phyloP scores from a whole-genome alignment of 2,113 vertebrate genomes.

The Glareola pratincola region DNA sequence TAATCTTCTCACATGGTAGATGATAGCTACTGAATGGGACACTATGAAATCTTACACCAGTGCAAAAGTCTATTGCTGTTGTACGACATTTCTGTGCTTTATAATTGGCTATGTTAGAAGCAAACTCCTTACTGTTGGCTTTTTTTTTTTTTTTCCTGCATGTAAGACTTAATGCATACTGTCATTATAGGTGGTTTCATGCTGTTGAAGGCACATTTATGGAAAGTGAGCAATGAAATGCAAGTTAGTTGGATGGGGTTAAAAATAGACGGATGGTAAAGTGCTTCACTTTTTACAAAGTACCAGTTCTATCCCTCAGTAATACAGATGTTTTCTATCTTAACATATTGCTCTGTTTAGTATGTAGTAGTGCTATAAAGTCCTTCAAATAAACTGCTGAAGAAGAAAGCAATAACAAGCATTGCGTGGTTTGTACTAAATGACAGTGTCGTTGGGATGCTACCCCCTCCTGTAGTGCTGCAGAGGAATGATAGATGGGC shows the following conservation, averaged over 20 bases:
- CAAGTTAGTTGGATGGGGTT: not conserved
- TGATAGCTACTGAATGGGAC: not conserved
- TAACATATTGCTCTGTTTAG: not conserved
- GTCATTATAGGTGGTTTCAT: not conserved
- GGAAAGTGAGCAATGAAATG: not conserved
- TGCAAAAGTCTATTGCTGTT: not conserved
- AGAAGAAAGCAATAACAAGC: not conserved
- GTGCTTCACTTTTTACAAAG: not conserved
- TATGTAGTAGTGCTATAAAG: not conserved
- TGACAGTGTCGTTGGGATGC: not conserved
- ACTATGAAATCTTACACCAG: not conserved
- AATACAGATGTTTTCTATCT: not conserved
- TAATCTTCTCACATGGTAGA: not conserved
- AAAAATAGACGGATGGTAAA: not conserved
- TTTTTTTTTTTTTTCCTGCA: not conserved
- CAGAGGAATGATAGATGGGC: not conserved
- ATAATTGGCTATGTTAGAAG: not conserved
- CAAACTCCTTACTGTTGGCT: not conserved
- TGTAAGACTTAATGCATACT: not conserved
- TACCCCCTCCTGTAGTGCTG: not conserved
- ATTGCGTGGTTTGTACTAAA: not conserved
- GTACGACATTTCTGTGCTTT: not conserved
- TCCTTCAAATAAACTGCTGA: not conserved
- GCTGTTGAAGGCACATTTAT: not conserved
- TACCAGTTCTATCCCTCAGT: not conserved